Evolutionary conservation across 2,888 invertebrate genomes (phyloP).

Genomic region (Tinea trinotella): DNA sequence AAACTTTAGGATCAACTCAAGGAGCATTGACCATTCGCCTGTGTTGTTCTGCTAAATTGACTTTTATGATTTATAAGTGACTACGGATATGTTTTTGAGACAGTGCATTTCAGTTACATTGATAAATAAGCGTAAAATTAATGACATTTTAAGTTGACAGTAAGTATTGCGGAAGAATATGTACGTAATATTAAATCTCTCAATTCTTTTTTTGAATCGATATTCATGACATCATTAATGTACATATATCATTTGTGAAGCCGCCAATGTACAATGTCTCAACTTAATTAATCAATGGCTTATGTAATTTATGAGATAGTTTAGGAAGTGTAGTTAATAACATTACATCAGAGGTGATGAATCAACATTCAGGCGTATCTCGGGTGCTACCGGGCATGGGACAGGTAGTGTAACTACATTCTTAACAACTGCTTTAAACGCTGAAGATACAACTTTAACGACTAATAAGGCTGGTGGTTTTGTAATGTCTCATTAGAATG

Average conservation of each 20-base stretch:
- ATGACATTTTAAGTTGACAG: conserved; percentile 7
- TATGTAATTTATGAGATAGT: conserved; percentile 10
- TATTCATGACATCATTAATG: background rate
- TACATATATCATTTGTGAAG: background rate
- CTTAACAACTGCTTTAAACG: background rate
- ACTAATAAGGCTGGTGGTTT: no score
- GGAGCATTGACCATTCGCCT: background rate
- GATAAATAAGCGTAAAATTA: background rate
- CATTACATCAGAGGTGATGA: conserved; percentile 15
- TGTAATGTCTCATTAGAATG: no score
- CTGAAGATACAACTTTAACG: no score
- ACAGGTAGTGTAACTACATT: background rate
- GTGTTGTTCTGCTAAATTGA: background rate
- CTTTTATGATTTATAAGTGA: background rate
- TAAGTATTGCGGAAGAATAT: background rate
- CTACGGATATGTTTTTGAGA: background rate
- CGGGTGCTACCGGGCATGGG: conserved; percentile 6
- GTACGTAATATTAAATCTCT: background rate
- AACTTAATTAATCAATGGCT: conserved; percentile 1
- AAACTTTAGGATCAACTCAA: background rate
- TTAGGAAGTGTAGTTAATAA: conserved; percentile 9
- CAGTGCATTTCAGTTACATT: background rate
- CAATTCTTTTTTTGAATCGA: background rate
- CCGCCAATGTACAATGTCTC: background rate
- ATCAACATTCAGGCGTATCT: conserved; percentile 13